Percentiles rank a stretch among this genome's conserved stretches.
phyloP scores from a whole-genome alignment of 1,140 invertebrate species.

The Drosophila rufa region DNA sequence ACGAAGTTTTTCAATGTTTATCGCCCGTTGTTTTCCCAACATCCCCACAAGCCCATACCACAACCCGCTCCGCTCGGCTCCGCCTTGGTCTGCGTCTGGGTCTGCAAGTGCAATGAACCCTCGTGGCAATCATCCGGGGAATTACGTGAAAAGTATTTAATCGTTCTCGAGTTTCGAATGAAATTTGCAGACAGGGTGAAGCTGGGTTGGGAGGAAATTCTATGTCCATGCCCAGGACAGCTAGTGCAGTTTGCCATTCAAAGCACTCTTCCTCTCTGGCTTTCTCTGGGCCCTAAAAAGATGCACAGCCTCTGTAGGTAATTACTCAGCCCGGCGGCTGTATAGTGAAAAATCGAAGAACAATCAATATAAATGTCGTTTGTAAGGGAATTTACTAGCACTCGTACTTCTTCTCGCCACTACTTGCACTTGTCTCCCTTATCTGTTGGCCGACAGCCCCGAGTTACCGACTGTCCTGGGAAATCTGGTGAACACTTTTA shows the following conservation, averaged over 20 bases:
- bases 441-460: not conserved
- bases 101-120: slow-evolving; percentile 58
- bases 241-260: slow-evolving; percentile 14
- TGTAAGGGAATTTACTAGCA: not conserved
- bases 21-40: slow-evolving; percentile 28
- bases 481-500: slow-evolving; percentile 62
- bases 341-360: not conserved
- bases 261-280: slow-evolving; percentile 40
- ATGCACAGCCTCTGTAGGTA: not conserved
- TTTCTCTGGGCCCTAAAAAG: slow-evolving; percentile 14
- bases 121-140: slow-evolving; percentile 31
- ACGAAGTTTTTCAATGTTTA: slow-evolving; percentile 53
- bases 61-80: not conserved
- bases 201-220: not conserved
- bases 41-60: slow-evolving; percentile 8
- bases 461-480: slow-evolving; percentile 8
- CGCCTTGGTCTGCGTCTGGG: not conserved
- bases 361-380: slow-evolving; percentile 6
- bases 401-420: not conserved
- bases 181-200: not conserved
- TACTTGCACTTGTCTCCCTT: not conserved
- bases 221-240: slow-evolving; percentile 25
- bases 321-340: not conserved
- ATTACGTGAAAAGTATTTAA: slow-evolving; percentile 58
- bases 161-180: slow-evolving; percentile 33